Evolutionary conservation across 64 coral and sea anemone species (phyloP), one percentile per base, ranked within the genome.

Genomic region (Cladopsammia gracilis): DNA sequence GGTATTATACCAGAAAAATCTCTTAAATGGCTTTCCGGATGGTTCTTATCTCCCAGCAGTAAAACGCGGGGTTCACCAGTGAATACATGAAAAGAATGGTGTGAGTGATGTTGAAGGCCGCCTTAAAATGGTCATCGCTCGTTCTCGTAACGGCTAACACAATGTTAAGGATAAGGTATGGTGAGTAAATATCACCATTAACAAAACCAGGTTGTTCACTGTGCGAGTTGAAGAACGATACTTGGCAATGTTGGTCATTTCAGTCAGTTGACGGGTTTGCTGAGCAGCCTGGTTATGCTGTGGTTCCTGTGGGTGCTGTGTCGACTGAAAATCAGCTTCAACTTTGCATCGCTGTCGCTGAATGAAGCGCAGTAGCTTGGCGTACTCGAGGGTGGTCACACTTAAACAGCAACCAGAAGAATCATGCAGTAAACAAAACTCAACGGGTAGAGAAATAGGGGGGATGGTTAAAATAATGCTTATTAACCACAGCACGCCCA

Each of bases 71-170:
- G 24, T 82, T 62, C 10, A 57, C 26, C 14, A 62, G 5, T 14
- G 78, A 82, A 64, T 73, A 45, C 71, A 73, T 82, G 52, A 79
- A 60, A 10, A 79, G 10, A 58, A 79, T 60, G 77, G 57, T 82
- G 78, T 62, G 78, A 46, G 78, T 45, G 5, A 64, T 82, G 15
- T 82, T 61, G 58, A 82, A 82, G 15, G 78, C 78, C 15, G 78
- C 58, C 43, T 82, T 62, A 53, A 82, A 82, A 61, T 25, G 78
- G 26, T 82, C 26, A 10, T 82, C 78, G 7, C 58, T 46, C 10
- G 71, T 45, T 73, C 18, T 15, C 9, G 44, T 43, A 9, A 47
- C 78, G 58, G 10, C 79, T 59, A 47, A 22, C 58, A 11, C 18
- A 65, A 66, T 22, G 60, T 65, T 83, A 1, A 48, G 26, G 6